Conservation (phyloP, 1,140 invertebrate genomes). For the Saxidomus purpurata region DNA sequence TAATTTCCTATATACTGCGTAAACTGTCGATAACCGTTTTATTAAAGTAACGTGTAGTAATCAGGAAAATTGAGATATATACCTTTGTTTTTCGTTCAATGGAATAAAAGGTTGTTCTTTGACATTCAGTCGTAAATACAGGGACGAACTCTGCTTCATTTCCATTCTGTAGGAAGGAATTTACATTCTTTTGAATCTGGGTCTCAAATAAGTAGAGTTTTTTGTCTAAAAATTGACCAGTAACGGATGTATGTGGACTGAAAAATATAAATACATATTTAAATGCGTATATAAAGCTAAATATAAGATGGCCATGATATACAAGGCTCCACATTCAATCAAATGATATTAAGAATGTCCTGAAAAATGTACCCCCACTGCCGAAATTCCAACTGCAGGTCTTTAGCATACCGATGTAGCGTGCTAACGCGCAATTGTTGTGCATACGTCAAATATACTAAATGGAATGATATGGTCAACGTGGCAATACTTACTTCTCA, state of each 20-base stretch:
- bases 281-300: not conserved
- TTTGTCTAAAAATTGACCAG: not conserved
- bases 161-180: not conserved
- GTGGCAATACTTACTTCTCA: not conserved
- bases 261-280: not conserved
- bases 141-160: not conserved
- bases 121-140: not conserved
- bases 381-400: no score
- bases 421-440: no score
- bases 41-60: no score
- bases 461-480: no score
- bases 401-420: no score
- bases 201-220: not conserved
- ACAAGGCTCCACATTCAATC: no score
- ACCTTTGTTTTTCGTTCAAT: constrained; percentile 15
- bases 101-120: not conserved
- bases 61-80: no score
- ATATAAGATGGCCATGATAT: not conserved
- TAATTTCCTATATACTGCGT: no score
- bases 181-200: not conserved
- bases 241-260: not conserved
- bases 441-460: no score
- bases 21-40: no score
- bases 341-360: no score
- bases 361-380: no score